Evolutionary conservation across 2,113 vertebrate genomes (phyloP).

Genomic region (Physeter macrocephalus): DNA sequence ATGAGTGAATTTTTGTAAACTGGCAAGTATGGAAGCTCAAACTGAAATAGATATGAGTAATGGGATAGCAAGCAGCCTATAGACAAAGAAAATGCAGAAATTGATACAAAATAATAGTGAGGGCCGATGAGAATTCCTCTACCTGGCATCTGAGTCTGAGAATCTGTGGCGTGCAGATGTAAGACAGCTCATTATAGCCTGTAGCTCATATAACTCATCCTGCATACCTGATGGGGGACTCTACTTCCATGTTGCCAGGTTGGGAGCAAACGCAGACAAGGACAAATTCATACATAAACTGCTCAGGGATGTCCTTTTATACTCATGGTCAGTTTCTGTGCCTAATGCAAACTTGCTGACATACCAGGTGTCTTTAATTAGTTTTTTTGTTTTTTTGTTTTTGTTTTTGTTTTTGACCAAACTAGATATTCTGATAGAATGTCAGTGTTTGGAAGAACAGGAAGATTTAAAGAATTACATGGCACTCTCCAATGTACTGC

Average conservation of each 20-base stretch:
- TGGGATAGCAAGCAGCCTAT: neutral
- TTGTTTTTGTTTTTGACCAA: neutral
- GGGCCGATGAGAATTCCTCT: neutral
- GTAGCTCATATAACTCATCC: neutral
- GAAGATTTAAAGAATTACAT: neutral
- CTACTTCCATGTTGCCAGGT: neutral
- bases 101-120: neutral
- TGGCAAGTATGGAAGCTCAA: neutral
- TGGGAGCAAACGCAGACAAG: neutral
- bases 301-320: neutral
- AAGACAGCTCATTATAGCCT: neutral
- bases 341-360: neutral
- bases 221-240: fast-evolving
- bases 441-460: neutral
- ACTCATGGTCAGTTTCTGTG: neutral
- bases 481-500: neutral
- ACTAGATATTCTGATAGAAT: neutral
- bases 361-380: neutral
- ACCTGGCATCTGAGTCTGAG: neutral
- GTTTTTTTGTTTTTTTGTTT: neutral
- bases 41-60: neutral
- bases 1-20: neutral
- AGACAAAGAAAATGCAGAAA: neutral
- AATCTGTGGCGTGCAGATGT: neutral
- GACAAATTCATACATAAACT: neutral